Base-by-base conservation (phyloP, 2,113 vertebrate genomes). In the Hyla sarda region DNA sequence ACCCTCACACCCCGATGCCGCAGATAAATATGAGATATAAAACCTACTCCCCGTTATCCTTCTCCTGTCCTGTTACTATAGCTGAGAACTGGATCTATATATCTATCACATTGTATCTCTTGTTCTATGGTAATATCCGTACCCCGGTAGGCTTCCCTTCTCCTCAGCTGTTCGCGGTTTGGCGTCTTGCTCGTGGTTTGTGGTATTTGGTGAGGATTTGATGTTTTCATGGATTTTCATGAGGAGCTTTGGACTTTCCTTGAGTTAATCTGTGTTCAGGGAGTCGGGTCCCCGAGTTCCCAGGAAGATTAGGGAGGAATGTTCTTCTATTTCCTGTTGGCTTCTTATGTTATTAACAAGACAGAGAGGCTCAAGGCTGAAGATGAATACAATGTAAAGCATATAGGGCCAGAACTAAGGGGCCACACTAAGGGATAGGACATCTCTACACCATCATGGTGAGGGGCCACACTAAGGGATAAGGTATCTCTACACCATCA, bases 321-420 rank as follows among this genome's bases (percentile, higher is more conserved):
- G 73, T 75, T 75, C 25, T 11, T 28, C 25, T 28, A 50, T 75
- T 75, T 75, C 73, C 73, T 75, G 73, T 50, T 50, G 73, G 73
- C 45, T n/a, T 47, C 37, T 75, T 30, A 3, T 75, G 30, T 75
- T 17, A 14, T 32, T 34, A 11, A 71, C n/a, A 19, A 75, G 45
- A 50, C n/a, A 0, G 41, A 48, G 45, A 17, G 13, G 0, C 17
- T 37, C 16, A n/a, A 60, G 10, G 3, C 7, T 56, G 21, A 5
- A 56, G 58, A 60, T 2, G n/a, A 60, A 2, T 60, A 0, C 0
- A 65, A 14, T 65, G 30, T 30, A 5, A 14, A 2, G 54, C 1
- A 13, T 7, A 58, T n/a, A n/a, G n/a, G n/a, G n/a, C n/a, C n/a
- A n/a, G n/a, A n/a, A n/a, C n/a, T n/a, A n/a, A n/a, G n/a, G n/a